Evolutionary conservation across 2,113 vertebrate species (phyloP).

Genomic region (Perca fluviatilis): DNA sequence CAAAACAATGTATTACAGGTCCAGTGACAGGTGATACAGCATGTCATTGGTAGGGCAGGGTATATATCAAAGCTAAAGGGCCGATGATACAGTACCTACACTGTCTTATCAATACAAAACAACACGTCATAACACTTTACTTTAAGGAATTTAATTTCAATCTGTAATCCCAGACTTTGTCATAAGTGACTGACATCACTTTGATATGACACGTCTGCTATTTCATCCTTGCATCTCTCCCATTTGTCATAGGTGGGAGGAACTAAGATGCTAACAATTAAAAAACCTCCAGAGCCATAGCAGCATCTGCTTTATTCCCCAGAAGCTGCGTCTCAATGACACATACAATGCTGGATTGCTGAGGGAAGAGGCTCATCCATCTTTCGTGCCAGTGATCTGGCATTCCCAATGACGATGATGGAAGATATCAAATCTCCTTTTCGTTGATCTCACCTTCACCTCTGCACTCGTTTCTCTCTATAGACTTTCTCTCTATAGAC

Average conservation of each 20-base stretch:
- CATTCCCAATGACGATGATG: slow-evolving; percentile 36
- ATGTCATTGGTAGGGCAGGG: no score
- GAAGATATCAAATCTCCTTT: slow-evolving; percentile 49
- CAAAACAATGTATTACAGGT: neutral
- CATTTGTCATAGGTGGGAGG: neutral
- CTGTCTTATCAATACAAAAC: neutral
- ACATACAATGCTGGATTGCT: slow-evolving; percentile 27
- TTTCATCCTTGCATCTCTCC: slow-evolving; percentile 15
- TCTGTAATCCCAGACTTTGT: neutral
- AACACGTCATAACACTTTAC: neutral
- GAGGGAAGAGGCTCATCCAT: slow-evolving; percentile 39
- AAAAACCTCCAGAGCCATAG: slow-evolving; percentile 9
- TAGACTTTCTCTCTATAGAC: neutral
- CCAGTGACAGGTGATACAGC: neutral
- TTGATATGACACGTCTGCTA: neutral
- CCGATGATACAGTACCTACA: neutral
- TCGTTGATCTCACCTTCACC: slow-evolving; percentile 59
- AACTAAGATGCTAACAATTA: neutral
- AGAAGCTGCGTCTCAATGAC: slow-evolving; percentile 25
- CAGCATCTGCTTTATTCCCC: slow-evolving; percentile 20
- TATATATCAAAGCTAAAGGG: neutral
- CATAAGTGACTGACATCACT: neutral
- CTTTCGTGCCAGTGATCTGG: slow-evolving; percentile 35
- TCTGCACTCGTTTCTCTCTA: slow-evolving; percentile 35
- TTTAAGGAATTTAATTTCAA: neutral